A percentile compares a stretch with the other conserved stretches of the same genome.
Conservation (phyloP, 2,113 vertebrate genomes). For the Phaethornis superciliosus region DNA sequence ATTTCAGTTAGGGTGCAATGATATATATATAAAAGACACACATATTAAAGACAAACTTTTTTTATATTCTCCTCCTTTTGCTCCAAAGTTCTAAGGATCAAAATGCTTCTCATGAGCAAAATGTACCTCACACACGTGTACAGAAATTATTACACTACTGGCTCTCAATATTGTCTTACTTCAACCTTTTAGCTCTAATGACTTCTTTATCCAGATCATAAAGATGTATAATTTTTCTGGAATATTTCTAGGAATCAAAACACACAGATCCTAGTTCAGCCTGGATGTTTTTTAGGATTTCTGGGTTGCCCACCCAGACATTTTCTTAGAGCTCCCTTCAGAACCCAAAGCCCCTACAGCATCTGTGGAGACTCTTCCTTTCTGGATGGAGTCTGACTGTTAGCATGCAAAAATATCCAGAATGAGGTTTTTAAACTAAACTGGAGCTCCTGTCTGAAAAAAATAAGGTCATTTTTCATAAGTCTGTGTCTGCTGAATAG, state of each 20-base stretch:
- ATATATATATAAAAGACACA: not conserved
- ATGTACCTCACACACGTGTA: fast-evolving
- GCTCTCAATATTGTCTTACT: not conserved
- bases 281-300: not conserved
- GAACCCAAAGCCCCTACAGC: not conserved
- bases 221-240: not conserved
- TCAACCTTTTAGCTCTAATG: not conserved
- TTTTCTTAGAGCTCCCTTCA: not conserved
- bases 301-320: not conserved
- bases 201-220: not conserved
- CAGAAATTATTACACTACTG: not conserved
- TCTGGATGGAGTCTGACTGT: not conserved
- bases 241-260: not conserved
- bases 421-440: not conserved
- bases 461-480: not conserved
- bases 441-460: not conserved
- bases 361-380: not conserved
- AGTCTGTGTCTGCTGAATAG: not conserved
- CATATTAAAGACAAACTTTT: not conserved
- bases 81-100: not conserved
- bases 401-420: not conserved
- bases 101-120: not conserved
- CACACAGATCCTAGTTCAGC: not conserved
- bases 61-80: not conserved
- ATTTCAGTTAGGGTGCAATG: not conserved